Evolutionary conservation across 2,113 vertebrate species (phyloP), one percentile per base, ranked within the genome.

Genomic region (Pagrus major): DNA sequence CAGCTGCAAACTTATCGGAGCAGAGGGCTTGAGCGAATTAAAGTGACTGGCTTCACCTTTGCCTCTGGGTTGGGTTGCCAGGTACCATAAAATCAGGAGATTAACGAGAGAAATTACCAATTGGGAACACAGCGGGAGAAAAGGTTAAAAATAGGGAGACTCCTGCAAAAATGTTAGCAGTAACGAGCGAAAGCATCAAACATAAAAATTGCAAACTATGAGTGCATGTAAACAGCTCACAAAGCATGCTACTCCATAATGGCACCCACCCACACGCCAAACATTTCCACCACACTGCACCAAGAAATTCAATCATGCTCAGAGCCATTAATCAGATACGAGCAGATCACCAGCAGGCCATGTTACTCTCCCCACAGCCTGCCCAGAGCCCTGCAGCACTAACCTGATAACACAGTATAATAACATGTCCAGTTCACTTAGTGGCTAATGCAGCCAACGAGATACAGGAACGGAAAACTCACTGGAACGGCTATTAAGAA

Each of bases 381-480:
- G 79, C 52, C 23, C 86, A 81, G 75, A 80, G 72, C 79, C 85
- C 76, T 15, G 69, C 73, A 69, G 75, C 80, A 60, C 74, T 86
- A 85, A 89, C 72, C 74, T 64, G 67, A 88, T 87, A 81, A 85
- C 73, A 54, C 66, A 37, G 60, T 63, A 44, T 56, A 78, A 88
- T 51, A 86, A 79, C 71, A 85, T 60, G 79, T 88, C 86, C 44
- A 63, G n/a, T 84, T 86, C 88, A 88, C 61, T 91, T 63, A 77
- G 76, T 0, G 15, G 44, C 67, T 39, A 81, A 67, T 29, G 39
- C 76, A 76, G 47, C 51, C 37, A 47, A 81, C 25, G 7, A 66
- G 23, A 71, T 6, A 42, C 80, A 86, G 80, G 25, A 29, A 52
- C 1, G 16, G 68, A 35, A 42, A 23, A 25, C 9, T 76, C 33